Conservation (phyloP, 1,140 invertebrate species). For the Uloborus diversus region DNA sequence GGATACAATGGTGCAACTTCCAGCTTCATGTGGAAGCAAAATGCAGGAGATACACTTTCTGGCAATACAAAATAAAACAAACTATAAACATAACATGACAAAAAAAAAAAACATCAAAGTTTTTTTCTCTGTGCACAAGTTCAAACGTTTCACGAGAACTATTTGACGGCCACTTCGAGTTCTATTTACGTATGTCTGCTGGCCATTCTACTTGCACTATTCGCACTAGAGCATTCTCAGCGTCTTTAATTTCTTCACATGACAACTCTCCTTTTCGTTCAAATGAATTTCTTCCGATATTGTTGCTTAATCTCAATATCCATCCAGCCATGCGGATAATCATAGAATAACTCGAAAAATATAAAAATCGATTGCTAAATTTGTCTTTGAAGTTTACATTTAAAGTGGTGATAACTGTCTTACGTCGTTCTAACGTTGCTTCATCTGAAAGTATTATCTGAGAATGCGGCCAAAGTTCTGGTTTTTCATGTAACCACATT, state of each 20-base stretch:
- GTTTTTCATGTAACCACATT: not conserved
- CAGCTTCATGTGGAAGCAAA: too few relatives aligned
- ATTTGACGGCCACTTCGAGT: too few relatives aligned
- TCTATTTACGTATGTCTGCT: not conserved
- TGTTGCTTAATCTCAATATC: conserved; percentile 4
- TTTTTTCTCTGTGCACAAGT: too few relatives aligned
- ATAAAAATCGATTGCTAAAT: conserved; percentile 9
- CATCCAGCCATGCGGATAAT: not conserved
- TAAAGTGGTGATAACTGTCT: conserved; percentile 11
- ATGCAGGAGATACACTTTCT: too few relatives aligned
- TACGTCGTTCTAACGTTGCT: not conserved
- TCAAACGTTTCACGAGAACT: too few relatives aligned
- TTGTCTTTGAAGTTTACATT: not conserved
- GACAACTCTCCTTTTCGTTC: not conserved
- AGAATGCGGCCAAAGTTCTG: not conserved
- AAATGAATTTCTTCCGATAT: not conserved
- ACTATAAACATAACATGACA: too few relatives aligned
- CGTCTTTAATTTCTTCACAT: conserved; percentile 14
- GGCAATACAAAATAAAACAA: too few relatives aligned
- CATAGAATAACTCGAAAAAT: conserved; percentile 19
- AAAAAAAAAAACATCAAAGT: too few relatives aligned
- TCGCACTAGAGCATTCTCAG: conserved; percentile 7
- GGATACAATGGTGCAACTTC: too few relatives aligned
- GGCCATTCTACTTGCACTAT: conserved; percentile 19
- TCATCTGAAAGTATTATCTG: not conserved